Evolutionary conservation across 2,113 vertebrate species (phyloP).

Genomic region (Speoplatyrhinus poulsoni): DNA sequence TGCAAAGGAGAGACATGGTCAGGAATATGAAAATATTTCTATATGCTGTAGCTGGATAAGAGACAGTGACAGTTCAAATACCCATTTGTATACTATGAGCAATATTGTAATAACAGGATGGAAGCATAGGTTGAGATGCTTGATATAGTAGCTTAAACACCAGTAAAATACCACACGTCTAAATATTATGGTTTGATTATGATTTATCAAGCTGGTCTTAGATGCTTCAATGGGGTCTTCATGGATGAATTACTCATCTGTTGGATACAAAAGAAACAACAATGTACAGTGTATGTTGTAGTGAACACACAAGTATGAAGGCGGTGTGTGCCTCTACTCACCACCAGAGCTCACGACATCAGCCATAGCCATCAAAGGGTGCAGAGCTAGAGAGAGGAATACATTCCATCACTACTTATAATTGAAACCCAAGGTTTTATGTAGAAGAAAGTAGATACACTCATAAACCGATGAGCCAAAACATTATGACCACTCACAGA

Average conservation of each 20-base stretch:
- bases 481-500: too few species aligned
- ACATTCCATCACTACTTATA: neutral
- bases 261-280: slow-evolving; percentile 3
- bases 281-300: neutral
- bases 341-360: neutral
- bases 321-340: slow-evolving; percentile 8
- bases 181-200: too few species aligned
- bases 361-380: neutral
- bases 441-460: too few species aligned
- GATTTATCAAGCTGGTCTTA: neutral
- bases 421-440: too few species aligned
- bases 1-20: neutral
- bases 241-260: neutral
- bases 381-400: slow-evolving; percentile 5
- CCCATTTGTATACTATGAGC: too few species aligned
- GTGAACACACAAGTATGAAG: neutral
- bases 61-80: too few species aligned
- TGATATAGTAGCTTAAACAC: neutral
- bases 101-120: too few species aligned
- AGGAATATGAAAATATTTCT: neutral
- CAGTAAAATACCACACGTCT: neutral
- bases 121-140: too few species aligned
- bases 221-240: slow-evolving; percentile 1
- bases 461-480: too few species aligned
- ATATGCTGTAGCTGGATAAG: too few species aligned